These are phyloP conservation scores for Scelioninae gen. 1 DNA, from an alignment of 2,888 invertebrate genomes.

Conservation along the genomic window DNA sequence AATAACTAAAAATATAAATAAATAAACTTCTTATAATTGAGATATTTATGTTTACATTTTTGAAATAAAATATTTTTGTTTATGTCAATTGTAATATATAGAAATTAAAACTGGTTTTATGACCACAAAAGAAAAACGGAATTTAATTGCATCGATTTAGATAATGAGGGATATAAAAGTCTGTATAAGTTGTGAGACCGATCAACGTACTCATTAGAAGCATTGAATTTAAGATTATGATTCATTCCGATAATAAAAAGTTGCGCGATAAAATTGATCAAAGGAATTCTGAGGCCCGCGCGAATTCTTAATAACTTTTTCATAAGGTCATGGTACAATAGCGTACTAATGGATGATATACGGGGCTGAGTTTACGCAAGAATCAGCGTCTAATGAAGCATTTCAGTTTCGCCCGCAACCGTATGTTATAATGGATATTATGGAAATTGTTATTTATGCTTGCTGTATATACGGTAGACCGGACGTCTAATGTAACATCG, in stretches of 20 bases:
- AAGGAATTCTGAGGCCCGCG: constrained; percentile 44
- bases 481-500: constrained; percentile 68
- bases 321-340: constrained; percentile 56
- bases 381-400: constrained; percentile 71
- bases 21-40: no score
- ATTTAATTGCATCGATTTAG: background rate
- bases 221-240: constrained; percentile 45
- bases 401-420: constrained; percentile 66
- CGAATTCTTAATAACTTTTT: constrained; percentile 62
- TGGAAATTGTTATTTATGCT: constrained; percentile 72
- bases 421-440: constrained; percentile 69
- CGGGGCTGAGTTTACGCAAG: constrained; percentile 67
- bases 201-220: constrained; percentile 33
- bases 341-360: constrained; percentile 69
- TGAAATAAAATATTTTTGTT: no score
- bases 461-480: constrained; percentile 54
- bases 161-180: constrained; percentile 12
- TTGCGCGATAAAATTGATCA: constrained; percentile 57
- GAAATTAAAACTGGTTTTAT: background rate
- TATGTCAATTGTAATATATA: no score
- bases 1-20: no score
- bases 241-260: constrained; percentile 55
- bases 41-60: no score
- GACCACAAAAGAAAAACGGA: background rate
- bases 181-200: constrained; percentile 9